These are phyloP conservation scores for Mionectes macconnelli DNA, from an alignment of 2,113 vertebrate genomes.

Conservation along the genomic window DNA sequence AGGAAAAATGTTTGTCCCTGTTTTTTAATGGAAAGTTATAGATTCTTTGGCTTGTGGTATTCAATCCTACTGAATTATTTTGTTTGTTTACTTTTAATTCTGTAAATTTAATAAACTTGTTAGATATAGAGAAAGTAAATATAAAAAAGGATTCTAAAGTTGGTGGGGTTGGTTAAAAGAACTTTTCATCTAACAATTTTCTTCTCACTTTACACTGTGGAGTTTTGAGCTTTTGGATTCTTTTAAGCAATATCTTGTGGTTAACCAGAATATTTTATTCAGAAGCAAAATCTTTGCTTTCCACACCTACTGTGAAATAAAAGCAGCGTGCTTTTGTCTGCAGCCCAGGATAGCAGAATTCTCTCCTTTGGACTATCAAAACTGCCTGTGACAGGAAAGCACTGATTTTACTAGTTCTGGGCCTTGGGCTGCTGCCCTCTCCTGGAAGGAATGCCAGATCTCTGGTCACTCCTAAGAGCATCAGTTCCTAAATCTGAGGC, in stretches of 20 bases:
- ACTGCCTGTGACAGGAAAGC: not conserved
- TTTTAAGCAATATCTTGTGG: not conserved
- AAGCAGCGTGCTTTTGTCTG: not conserved
- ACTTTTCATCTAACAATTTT: not conserved
- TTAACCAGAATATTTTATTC: not conserved
- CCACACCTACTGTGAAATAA: not conserved
- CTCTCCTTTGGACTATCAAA: not conserved
- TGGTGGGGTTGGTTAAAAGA: not conserved
- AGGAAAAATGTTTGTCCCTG: not conserved
- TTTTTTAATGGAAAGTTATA: not conserved
- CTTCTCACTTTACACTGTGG: not conserved
- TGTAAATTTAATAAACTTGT: not conserved
- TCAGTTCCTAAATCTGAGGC: not conserved
- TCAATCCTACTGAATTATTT: not conserved
- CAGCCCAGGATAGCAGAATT: not conserved
- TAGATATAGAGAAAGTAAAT: not conserved
- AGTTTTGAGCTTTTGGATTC: not conserved
- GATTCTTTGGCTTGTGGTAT: not conserved
- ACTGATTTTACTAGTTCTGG: not conserved
- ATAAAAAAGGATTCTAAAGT: not conserved
- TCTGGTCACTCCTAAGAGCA: not conserved
- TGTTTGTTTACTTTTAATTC: not conserved
- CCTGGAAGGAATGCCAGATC: not conserved
- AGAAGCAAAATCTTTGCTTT: not conserved
- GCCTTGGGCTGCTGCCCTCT: not conserved